These are phyloP conservation scores for Temnopleurus reevesii DNA, from an alignment of 53 echinoderm and acorn worm genomes.

Conservation along the genomic window DNA sequence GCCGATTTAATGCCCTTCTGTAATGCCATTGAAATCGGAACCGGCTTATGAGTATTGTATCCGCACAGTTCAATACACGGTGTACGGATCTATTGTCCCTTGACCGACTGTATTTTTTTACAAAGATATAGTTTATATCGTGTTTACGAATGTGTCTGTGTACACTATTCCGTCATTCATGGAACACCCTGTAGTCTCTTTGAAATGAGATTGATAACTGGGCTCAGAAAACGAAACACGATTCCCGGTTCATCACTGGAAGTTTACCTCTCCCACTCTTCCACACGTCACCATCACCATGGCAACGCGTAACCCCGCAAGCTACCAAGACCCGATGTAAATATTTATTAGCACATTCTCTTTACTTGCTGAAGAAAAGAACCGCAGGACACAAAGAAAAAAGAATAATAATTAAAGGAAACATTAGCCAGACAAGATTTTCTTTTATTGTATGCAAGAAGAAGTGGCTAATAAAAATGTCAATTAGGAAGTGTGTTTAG, in stretches of 20 bases:
- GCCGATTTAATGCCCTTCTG: too few relatives aligned
- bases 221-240: constrained; percentile 45
- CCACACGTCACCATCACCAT: constrained; percentile 33
- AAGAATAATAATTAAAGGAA: constrained; percentile 5
- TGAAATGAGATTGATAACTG: constrained; percentile 32
- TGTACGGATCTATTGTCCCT: too few relatives aligned
- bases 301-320: constrained; percentile 25
- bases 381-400: background rate
- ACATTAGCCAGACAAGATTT: background rate
- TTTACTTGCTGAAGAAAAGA: background rate
- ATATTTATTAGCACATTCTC: constrained; percentile 41
- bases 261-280: constrained; percentile 30
- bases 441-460: background rate
- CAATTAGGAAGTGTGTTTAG: background rate
- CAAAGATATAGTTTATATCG: too few relatives aligned
- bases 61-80: too few relatives aligned
- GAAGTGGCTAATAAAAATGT: background rate
- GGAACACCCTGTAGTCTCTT: background rate
- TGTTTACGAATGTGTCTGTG: too few relatives aligned
- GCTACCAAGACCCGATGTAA: constrained; percentile 35
- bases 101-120: too few relatives aligned
- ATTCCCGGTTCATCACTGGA: constrained; percentile 33
- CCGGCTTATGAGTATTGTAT: too few relatives aligned
- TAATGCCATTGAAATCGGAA: too few relatives aligned
- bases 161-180: background rate